A percentile compares a stretch with the other conserved stretches of the same genome.
phyloP scores from a whole-genome alignment of 2,113 vertebrate species.

The Oreotrochilus melanogaster region DNA sequence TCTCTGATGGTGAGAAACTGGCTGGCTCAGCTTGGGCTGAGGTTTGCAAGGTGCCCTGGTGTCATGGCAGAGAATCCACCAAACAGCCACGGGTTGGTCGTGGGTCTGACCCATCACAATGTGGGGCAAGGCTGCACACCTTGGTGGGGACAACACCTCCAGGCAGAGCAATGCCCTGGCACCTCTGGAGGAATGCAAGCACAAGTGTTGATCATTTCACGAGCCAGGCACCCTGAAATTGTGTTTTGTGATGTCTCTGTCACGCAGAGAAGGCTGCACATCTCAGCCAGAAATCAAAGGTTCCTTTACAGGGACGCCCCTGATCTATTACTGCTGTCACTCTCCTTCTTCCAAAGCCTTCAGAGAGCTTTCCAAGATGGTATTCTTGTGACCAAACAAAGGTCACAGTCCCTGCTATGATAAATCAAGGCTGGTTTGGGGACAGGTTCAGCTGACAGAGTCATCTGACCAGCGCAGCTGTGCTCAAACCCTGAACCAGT shows the following conservation, averaged over 20 bases:
- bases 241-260: background rate
- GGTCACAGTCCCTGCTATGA: conserved; percentile 67
- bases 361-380: conserved; percentile 60
- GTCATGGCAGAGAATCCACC: background rate
- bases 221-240: background rate
- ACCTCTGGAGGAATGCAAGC: background rate
- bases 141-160: background rate
- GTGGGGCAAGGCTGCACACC: background rate
- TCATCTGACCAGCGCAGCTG: conserved; percentile 85
- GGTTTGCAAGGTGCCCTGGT: background rate
- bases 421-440: conserved; percentile 73
- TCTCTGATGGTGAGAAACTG: background rate
- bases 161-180: background rate
- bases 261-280: background rate
- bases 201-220: background rate
- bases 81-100: background rate
- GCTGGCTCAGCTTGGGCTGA: background rate
- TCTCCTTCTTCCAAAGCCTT: conserved; percentile 31
- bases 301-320: background rate
- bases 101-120: background rate
- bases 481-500: conserved; percentile 69
- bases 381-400: conserved; percentile 62
- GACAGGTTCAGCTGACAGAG: conserved; percentile 77
- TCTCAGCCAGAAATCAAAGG: background rate
- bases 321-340: background rate